Conservation (phyloP, 2,888 invertebrate genomes). For the Sipunculus nudus region DNA sequence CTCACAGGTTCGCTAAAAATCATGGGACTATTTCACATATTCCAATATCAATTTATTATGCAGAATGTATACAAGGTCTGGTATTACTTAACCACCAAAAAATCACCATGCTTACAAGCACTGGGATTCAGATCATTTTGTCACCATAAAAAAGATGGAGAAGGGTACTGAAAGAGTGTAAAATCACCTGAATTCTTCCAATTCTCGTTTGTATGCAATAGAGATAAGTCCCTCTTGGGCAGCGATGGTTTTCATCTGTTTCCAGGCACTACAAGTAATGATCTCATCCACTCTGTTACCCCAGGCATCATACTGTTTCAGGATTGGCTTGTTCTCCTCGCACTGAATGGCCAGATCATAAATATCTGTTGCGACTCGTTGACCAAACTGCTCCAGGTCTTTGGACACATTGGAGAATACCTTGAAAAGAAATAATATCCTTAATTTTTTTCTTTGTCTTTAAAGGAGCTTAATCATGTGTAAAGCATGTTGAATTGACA, state of each 20-base stretch:
- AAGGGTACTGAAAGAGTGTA: too few species aligned
- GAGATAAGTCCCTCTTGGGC: constrained; percentile 71
- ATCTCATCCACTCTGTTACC: constrained; percentile 69
- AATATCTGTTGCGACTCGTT: constrained; percentile 68
- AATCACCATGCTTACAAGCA: too few species aligned
- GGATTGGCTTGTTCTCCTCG: constrained; percentile 68
- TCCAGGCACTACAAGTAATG: constrained; percentile 70
- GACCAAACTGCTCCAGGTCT: constrained; percentile 69
- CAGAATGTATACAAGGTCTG: too few species aligned
- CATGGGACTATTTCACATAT: too few species aligned
- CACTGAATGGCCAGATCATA: constrained; percentile 67
- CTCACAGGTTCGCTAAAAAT: too few species aligned
- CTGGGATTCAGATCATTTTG: too few species aligned
- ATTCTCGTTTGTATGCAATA: constrained; percentile 68
- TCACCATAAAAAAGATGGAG: too few species aligned
- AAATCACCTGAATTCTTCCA: constrained; percentile 61
- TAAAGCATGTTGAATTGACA: too few species aligned
- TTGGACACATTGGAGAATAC: constrained; percentile 26
- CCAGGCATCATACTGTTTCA: constrained; percentile 70
- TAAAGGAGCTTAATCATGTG: neutral
- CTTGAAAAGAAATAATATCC: constrained; percentile 12
- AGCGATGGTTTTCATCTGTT: constrained; percentile 68
- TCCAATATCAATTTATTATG: too few species aligned
- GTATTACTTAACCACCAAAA: too few species aligned
- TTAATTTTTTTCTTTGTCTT: neutral